Base-by-base conservation (phyloP, 53 echinoderm and acorn worm genomes). In the Temnopleurus reevesii region DNA sequence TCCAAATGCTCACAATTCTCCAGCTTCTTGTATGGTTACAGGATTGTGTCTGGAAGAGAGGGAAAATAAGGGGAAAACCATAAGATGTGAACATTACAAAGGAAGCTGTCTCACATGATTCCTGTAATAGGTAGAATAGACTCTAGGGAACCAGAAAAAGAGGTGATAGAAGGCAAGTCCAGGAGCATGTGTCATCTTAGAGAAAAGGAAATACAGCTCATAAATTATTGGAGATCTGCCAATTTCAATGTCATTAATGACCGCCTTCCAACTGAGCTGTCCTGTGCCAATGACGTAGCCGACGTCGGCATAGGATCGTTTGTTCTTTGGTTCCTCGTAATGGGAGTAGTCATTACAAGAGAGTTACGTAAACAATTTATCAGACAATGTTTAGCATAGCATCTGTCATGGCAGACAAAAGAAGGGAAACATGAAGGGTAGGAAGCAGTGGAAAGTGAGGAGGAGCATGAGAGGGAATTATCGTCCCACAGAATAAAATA, bases 151-250 rank as follows among this genome's bases (percentile, higher is more conserved):
- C 41, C 0, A 41, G 41, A n/a, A 19, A 23, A 71, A 17, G 8
- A 71, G 41, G 12, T 4, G 23, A 71, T n/a, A 38, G 8, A 23
- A n/a, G 38, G n/a, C 41, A 71, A 4, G 71, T 4, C 41, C 41
- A 41, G 71, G 8, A 49, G 47, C 28, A 79, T 79, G 49, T 79
- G 46, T 10, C 79, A 27, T 47, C 15, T 79, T 34, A 30, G 46
- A 49, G 29, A 4, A 13, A 49, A 79, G 79, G 49, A 79, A 47
- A 49, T 49, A 47, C 46, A 79, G 27, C 46, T 49, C 79, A 49
- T 79, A 46, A 24, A 49, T 79, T 79, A 79, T 79, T 79, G 49
- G 79, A 49, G 79, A 79, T 46, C 51, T 79, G 79, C 79, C 79
- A 79, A 47, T 47, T 79, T 79, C 29, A 41, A 79, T 47, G 79